phyloP scores from a whole-genome alignment of 2,888 invertebrate genomes.

The Ganaspis brasiliensis region DNA sequence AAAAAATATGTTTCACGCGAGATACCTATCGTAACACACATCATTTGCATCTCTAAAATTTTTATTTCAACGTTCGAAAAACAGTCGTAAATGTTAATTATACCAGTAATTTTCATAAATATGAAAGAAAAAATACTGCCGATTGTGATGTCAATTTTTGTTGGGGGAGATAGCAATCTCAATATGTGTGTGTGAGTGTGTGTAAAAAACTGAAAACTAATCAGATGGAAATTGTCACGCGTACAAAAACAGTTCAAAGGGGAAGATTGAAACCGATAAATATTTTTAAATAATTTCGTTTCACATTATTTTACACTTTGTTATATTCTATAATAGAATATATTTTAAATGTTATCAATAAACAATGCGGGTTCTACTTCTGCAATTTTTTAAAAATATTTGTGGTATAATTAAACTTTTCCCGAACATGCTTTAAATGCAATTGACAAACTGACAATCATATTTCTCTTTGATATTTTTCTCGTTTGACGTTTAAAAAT shows the following conservation, averaged over 20 bases:
- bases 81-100: background rate
- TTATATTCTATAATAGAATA: too few species aligned
- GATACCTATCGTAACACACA: background rate
- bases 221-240: constrained; percentile 34
- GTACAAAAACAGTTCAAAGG: constrained; percentile 2
- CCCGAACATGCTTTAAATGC: too few species aligned
- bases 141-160: constrained; percentile 21
- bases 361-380: too few species aligned
- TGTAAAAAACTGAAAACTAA: constrained; percentile 22
- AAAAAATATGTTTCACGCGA: background rate
- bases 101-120: constrained; percentile 27
- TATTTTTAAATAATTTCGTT: too few species aligned
- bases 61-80: background rate
- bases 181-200: background rate
- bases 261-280: constrained; percentile 15
- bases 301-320: too few species aligned
- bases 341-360: too few species aligned
- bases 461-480: too few species aligned
- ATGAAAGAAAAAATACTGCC: background rate
- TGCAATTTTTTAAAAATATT: too few species aligned
- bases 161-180: constrained; percentile 19
- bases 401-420: too few species aligned
- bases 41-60: background rate
- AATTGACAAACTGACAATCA: too few species aligned
- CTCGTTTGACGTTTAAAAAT: too few species aligned